Percentiles rank a stretch among this genome's conserved stretches.
phyloP scores from a whole-genome alignment of 2,797 vertebrate species.

The Peromyscus melanophrys region DNA sequence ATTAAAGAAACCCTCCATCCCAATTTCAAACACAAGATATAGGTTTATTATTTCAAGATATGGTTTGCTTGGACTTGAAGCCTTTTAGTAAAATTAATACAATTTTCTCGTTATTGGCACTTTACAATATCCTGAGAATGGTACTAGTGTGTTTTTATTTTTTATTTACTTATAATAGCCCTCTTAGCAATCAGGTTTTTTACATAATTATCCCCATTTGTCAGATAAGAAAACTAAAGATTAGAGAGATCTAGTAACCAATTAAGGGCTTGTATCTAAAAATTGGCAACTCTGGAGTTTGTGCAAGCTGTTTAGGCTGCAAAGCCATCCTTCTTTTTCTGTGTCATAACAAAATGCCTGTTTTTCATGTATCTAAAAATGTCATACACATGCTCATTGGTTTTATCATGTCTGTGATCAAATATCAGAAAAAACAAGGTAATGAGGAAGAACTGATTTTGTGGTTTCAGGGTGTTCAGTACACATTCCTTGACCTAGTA shows the following conservation, averaged over 20 bases:
- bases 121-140: neutral
- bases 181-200: neutral
- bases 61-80: constrained; percentile 1
- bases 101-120: neutral
- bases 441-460: neutral
- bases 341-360: neutral
- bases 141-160: neutral
- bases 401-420: neutral
- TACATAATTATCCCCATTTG: neutral
- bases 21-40: neutral
- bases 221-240: neutral
- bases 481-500: neutral
- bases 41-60: neutral
- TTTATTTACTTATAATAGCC: constrained; percentile 17
- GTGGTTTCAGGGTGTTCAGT: neutral
- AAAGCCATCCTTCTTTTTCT: neutral
- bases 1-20: neutral
- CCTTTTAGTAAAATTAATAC: constrained; percentile 25
- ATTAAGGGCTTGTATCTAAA: neutral
- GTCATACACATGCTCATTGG: neutral
- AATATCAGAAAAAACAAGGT: neutral
- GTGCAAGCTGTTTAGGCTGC: neutral
- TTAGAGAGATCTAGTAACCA: neutral
- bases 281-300: constrained; percentile 13
- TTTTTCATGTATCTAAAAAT: neutral